Evolutionary conservation across 2,888 invertebrate species (phyloP), one percentile per base, ranked within the genome.

Genomic region (Idaea dimidiata): DNA sequence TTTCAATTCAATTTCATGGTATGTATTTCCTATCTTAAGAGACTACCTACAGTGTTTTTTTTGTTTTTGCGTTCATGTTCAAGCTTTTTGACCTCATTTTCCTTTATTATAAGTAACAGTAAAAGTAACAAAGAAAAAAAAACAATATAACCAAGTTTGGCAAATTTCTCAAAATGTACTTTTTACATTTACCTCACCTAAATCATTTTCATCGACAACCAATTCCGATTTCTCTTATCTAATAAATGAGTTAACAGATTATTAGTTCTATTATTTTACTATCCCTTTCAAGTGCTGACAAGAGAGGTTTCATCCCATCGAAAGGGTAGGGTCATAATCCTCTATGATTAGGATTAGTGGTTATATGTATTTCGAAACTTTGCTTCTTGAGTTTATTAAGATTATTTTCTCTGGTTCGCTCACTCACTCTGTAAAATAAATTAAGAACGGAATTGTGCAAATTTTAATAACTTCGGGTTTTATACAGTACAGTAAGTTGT

Each of bases 241-340:
- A 43, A 43, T 43, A 43, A 43, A 43, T 43, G 43, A 43, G 43
- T 43, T 43, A 43, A 43, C 43, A 43, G 43, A 43, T 43, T 43
- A 43, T 43, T 43, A 43, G 43, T 43, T 43, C 43, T 43, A 43
- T 43, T 43, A 43, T 43, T 43, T 43, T 43, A 43, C 43, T 33
- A 33, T 33, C 33, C 43, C 43, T 43, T 43, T 43, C 43, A 43
- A 43, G 43, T 43, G 43, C 8, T 43, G 43, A 43, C 43, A 43
- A 43, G 43, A 8, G 10, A 7, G 43, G 43, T 43, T 43, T 43
- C 43, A 43, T 43, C 43, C 43, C 43, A 43, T 43, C 43, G 10
- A 43, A 43, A 43, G 43, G 43, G 43, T 43, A 43, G 43, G 43
- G 43, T 43, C 43, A 43, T 43, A 43, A 43, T 43, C 43, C 43